Conservation (phyloP, 2,797 vertebrate genomes). For the Zalophus californianus region DNA sequence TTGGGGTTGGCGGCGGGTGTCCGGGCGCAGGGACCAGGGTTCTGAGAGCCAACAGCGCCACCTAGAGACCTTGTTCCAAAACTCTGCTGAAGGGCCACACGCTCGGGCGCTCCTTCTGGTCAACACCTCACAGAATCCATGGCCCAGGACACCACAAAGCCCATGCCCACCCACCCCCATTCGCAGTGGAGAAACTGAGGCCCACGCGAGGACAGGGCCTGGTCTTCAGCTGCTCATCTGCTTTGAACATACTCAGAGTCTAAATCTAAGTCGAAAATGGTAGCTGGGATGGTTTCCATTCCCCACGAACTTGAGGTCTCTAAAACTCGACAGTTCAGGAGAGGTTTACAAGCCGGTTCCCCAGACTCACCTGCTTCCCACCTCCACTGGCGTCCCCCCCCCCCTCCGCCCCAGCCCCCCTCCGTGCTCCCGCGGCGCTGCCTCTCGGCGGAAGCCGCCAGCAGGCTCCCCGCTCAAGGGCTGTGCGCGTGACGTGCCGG, state of each 20-base stretch:
- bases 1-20: background rate
- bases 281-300: rapidly evolving
- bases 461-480: background rate
- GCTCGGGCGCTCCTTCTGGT: rapidly evolving
- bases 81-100: rapidly evolving
- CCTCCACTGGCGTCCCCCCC: background rate
- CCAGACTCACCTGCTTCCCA: rapidly evolving
- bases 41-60: conserved; percentile 84
- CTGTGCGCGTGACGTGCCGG: rapidly evolving
- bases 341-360: rapidly evolving
- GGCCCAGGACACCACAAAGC: rapidly evolving
- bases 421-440: background rate
- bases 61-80: conserved; percentile 71
- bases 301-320: background rate
- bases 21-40: rapidly evolving
- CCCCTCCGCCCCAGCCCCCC: background rate
- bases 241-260: background rate
- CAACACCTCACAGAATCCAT: background rate
- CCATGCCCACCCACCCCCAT: too few species aligned
- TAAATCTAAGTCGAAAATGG: background rate
- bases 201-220: background rate
- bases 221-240: background rate
- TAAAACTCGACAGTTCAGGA: rapidly evolving
- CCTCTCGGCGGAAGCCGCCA: too few species aligned
- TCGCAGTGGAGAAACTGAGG: background rate